Percentiles rank a stretch among this genome's conserved stretches.
These are phyloP conservation scores for Mongoloraphidia duomilia DNA, from an alignment of 2,888 invertebrate genomes.

Conservation along the genomic window DNA sequence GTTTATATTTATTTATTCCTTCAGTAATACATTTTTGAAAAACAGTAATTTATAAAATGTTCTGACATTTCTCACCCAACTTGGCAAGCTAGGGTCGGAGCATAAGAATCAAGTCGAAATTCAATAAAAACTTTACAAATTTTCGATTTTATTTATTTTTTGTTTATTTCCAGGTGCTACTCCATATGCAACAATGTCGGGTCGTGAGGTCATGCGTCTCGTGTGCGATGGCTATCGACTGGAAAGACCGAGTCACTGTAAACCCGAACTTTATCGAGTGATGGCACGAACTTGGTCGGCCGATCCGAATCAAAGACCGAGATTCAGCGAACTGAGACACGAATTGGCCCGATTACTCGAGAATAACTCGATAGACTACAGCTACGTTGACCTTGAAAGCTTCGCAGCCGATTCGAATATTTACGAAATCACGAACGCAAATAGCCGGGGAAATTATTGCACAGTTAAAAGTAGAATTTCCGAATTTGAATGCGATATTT, in stretches of 20 bases:
- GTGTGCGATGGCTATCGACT: conserved; percentile 66
- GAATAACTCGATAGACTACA: conserved; percentile 44
- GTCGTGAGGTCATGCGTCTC: conserved; percentile 66
- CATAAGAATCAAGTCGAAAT: too few species aligned
- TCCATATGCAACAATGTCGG: conserved; percentile 74
- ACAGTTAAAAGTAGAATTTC: conserved; percentile 34
- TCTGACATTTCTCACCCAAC: too few species aligned
- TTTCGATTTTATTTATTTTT: not conserved
- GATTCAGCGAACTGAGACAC: conserved; percentile 44
- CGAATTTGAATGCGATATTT: conserved; percentile 51
- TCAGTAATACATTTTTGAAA: not conserved
- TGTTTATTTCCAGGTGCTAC: conserved; percentile 50
- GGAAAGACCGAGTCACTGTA: conserved; percentile 65
- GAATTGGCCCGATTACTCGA: conserved; percentile 41
- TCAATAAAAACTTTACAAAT: not conserved
- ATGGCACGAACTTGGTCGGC: conserved; percentile 51
- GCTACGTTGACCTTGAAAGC: conserved; percentile 54
- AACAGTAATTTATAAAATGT: too few species aligned
- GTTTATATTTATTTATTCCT: too few species aligned
- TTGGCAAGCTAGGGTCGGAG: too few species aligned
- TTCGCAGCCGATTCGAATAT: conserved; percentile 48
- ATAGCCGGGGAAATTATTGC: conserved; percentile 28
- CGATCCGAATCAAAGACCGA: conserved; percentile 56
- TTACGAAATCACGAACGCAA: conserved; percentile 37
- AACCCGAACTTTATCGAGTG: conserved; percentile 49